phyloP scores from a whole-genome alignment of 1,140 invertebrate genomes.

The Halesus radiatus region DNA sequence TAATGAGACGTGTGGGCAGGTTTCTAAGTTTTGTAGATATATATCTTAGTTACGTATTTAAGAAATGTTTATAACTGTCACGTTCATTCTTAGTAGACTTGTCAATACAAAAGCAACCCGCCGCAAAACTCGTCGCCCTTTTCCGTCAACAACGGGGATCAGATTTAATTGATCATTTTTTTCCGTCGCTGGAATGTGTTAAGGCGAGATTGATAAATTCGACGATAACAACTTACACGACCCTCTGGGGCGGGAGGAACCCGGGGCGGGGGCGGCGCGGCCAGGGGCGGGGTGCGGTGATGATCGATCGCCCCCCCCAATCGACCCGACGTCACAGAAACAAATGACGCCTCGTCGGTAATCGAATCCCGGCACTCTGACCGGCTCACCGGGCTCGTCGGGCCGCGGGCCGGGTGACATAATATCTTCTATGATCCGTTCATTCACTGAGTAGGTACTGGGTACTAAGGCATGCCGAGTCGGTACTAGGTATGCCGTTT shows the following conservation, averaged over 20 bases:
- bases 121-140: not conserved
- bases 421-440: conserved; percentile 10
- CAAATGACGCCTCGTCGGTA: conserved; percentile 54
- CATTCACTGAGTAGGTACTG: no score
- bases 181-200: conserved; percentile 45
- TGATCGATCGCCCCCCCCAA: conserved; percentile 45
- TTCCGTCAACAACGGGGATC: not conserved
- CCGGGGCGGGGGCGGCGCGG: not conserved
- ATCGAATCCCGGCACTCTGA: conserved; percentile 41
- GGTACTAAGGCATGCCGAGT: no score
- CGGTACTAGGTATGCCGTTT: no score
- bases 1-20: no score
- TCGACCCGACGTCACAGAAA: conserved; percentile 52
- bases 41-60: no score
- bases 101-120: no score
- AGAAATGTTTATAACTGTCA: no score
- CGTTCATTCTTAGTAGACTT: no score
- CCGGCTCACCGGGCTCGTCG: not conserved
- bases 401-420: conserved; percentile 8
- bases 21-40: no score
- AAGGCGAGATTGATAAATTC: conserved; percentile 48
- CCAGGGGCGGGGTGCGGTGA: conserved; percentile 5
- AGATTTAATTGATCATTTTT: conserved; percentile 44
- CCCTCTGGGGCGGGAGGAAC: conserved; percentile 7
- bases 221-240: conserved; percentile 43